phyloP scores from a whole-genome alignment of 2,113 vertebrate species.

The Numenius arquata region DNA sequence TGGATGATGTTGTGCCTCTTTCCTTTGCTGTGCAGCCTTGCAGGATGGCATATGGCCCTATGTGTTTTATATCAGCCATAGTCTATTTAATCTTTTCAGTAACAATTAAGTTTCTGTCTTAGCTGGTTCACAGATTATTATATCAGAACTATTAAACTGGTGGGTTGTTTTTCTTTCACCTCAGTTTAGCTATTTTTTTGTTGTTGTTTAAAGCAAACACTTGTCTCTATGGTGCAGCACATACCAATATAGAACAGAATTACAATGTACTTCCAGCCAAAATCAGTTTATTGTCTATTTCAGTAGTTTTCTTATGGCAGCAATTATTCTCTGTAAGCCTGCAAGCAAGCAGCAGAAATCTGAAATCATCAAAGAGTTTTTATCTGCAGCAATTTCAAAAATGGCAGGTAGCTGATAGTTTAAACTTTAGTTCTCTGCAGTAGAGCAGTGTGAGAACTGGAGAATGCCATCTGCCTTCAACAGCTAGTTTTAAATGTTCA shows the following conservation, averaged over 20 bases:
- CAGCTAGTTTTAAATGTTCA: conserved; percentile 68
- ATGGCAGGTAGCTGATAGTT: conserved; percentile 82
- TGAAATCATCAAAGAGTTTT: conserved; percentile 82
- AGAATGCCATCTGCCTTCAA: conserved; percentile 75
- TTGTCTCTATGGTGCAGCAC: conserved; percentile 69
- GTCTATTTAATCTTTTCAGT: conserved; percentile 69
- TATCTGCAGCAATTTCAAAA: conserved; percentile 80
- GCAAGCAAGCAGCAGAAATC: conserved; percentile 77
- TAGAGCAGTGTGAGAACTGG: conserved; percentile 71
- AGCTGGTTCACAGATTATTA: conserved; percentile 64
- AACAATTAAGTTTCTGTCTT: conserved; percentile 67
- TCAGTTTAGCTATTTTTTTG: conserved; percentile 54
- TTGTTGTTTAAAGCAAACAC: conserved; percentile 78
- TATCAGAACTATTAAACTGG: conserved; percentile 67
- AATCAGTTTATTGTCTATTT: conserved; percentile 82
- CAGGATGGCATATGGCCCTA: conserved; percentile 31
- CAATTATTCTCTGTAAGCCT: conserved; percentile 82
- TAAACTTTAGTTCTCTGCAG: conserved; percentile 75
- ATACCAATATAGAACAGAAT: conserved; percentile 78
- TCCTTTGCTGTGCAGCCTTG: neutral
- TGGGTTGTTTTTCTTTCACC: conserved; percentile 45
- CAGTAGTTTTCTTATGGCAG: conserved; percentile 78
- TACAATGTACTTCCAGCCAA: conserved; percentile 79
- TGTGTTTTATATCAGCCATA: conserved; percentile 34
- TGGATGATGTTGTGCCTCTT: neutral